phyloP scores from a whole-genome alignment of 1,140 invertebrate genomes.

The Aphelinus certus region DNA sequence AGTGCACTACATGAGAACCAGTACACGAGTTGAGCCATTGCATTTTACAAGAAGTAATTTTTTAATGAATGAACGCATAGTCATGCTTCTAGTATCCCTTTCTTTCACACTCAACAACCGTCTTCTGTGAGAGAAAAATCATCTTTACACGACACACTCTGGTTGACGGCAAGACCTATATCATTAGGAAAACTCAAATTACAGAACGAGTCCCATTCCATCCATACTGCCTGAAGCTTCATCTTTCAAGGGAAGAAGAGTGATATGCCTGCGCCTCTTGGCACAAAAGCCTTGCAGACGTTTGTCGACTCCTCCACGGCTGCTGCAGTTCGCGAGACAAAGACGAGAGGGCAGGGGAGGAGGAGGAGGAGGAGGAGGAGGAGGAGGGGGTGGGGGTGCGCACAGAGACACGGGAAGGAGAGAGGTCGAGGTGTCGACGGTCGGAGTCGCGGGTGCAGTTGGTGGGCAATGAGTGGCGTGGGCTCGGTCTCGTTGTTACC shows the following conservation, averaged over 20 bases:
- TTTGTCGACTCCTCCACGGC: constrained; percentile 39
- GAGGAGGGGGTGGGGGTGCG: neutral
- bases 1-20: too few relatives aligned
- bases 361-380: neutral
- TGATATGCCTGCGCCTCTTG: neutral
- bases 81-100: too few relatives aligned
- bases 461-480: constrained; percentile 37
- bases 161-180: too few relatives aligned
- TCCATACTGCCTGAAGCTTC: neutral
- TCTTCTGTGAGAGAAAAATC: too few relatives aligned
- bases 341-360: neutral
- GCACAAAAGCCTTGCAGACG: neutral
- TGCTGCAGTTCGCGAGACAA: constrained; percentile 12
- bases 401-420: neutral
- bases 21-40: too few relatives aligned
- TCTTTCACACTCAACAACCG: too few relatives aligned
- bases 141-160: too few relatives aligned
- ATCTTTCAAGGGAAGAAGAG: neutral
- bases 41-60: too few relatives aligned
- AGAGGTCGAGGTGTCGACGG: constrained; percentile 19
- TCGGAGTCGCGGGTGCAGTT: constrained; percentile 38
- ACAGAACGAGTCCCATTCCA: too few relatives aligned
- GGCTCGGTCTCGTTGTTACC: constrained; percentile 20
- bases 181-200: neutral
- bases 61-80: too few relatives aligned